These are phyloP conservation scores for Pterocles gutturalis DNA, from an alignment of 2,113 vertebrate genomes.

Conservation along the genomic window DNA sequence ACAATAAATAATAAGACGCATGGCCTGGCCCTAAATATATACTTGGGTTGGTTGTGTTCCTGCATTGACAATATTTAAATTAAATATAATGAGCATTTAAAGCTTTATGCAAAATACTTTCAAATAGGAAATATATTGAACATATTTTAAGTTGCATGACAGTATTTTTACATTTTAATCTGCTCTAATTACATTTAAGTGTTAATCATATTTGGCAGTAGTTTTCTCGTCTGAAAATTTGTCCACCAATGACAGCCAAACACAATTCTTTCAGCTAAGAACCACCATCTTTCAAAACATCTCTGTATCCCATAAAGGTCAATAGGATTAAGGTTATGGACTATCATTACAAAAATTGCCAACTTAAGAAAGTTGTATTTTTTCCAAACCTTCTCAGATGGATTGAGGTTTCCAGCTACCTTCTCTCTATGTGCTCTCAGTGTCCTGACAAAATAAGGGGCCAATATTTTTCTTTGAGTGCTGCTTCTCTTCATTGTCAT, in stretches of 20 bases:
- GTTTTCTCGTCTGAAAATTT: not conserved
- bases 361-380: not conserved
- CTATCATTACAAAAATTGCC: not conserved
- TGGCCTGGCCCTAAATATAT: too few species aligned
- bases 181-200: fast-evolving
- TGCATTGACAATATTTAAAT: not conserved
- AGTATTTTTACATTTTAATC: not conserved
- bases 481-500: not conserved
- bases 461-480: not conserved
- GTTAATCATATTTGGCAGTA: not conserved
- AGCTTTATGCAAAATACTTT: not conserved
- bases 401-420: not conserved
- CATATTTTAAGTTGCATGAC: not conserved
- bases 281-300: not conserved
- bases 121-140: not conserved
- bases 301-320: not conserved
- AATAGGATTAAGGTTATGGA: not conserved
- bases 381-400: not conserved
- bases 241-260: not conserved
- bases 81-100: not conserved
- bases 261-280: not conserved
- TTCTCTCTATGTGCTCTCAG: not conserved
- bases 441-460: not conserved
- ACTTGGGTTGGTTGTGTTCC: not conserved
- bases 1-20: too few species aligned